A percentile compares a stretch with the other conserved stretches of the same genome.
Evolutionary conservation across 2,888 invertebrate genomes (phyloP).

Genomic region (Xylocampa areola): DNA sequence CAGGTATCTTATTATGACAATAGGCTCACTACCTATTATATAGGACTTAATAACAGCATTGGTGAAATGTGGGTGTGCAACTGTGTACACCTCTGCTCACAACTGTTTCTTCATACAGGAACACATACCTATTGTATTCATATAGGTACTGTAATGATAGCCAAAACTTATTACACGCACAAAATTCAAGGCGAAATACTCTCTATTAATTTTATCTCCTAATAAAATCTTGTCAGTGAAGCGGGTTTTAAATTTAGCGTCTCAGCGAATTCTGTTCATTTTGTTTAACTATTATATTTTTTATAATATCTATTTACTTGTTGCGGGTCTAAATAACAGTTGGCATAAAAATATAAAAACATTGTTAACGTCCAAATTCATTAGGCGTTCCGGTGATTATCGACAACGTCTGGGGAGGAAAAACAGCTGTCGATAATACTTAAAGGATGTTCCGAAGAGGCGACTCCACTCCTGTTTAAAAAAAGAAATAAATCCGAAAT

Average conservation of each 20-base stretch:
- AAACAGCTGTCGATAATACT: conserved; percentile 52
- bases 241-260: conserved; percentile 13
- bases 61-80: no score
- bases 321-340: conserved; percentile 7
- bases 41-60: no score
- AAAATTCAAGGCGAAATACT: background rate
- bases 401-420: conserved; percentile 43
- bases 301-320: conserved; percentile 9
- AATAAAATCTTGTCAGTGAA: conserved; percentile 11
- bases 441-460: conserved; percentile 24
- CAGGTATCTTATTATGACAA: no score
- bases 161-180: background rate
- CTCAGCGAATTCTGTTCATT: conserved; percentile 10
- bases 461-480: background rate
- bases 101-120: no score
- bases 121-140: no score
- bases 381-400: conserved; percentile 67
- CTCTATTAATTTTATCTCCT: conserved; percentile 16
- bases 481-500: conserved; percentile 44
- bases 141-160: background rate
- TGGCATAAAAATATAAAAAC: conserved; percentile 30
- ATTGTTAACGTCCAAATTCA: conserved; percentile 64
- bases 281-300: conserved; percentile 11
- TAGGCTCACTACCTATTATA: no score
- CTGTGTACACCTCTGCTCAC: no score